Percentiles rank a stretch among this genome's conserved stretches.
These are phyloP conservation scores for Hermetia illucens DNA, from an alignment of 1,140 invertebrate genomes.

Conservation along the genomic window DNA sequence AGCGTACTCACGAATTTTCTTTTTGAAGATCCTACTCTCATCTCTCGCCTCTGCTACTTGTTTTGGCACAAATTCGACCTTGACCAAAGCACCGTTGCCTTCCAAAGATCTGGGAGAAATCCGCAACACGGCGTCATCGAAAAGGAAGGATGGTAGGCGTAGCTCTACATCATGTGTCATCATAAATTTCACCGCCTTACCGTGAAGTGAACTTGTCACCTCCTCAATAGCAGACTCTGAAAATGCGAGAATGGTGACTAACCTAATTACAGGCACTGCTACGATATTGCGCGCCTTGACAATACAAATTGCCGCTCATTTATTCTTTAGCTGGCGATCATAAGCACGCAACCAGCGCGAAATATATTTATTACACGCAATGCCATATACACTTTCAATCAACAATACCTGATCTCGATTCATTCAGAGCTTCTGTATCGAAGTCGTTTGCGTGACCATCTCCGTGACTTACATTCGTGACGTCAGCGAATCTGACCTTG, in stretches of 20 bases:
- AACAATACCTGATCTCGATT: conserved; percentile 18
- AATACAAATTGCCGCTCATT: no score
- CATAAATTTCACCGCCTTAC: conserved; percentile 52
- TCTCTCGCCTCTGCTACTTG: conserved; percentile 24
- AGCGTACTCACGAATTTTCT: conserved; percentile 53
- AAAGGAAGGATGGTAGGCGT: conserved; percentile 50
- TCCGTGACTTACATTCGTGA: conserved; percentile 28
- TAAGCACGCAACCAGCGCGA: no score
- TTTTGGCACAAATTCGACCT: conserved; percentile 48
- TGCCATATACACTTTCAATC: no score
- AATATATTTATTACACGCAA: no score
- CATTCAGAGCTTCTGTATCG: conserved; percentile 11
- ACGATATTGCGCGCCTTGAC: no score
- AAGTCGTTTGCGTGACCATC: conserved; percentile 17
- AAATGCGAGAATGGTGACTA: no score
- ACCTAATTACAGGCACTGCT: no score
- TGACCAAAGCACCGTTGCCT: conserved; percentile 52
- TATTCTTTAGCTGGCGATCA: no score
- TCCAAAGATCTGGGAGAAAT: conserved; percentile 56
- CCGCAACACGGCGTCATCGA: conserved; percentile 51
- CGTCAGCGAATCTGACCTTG: conserved; percentile 40
- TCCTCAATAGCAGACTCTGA: conserved; percentile 49
- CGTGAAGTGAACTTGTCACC: conserved; percentile 50
- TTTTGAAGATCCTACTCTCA: conserved; percentile 47
- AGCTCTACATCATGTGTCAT: conserved; percentile 60